phyloP scores from a whole-genome alignment of 2,113 vertebrate species.

The Nycticebus coucang region DNA sequence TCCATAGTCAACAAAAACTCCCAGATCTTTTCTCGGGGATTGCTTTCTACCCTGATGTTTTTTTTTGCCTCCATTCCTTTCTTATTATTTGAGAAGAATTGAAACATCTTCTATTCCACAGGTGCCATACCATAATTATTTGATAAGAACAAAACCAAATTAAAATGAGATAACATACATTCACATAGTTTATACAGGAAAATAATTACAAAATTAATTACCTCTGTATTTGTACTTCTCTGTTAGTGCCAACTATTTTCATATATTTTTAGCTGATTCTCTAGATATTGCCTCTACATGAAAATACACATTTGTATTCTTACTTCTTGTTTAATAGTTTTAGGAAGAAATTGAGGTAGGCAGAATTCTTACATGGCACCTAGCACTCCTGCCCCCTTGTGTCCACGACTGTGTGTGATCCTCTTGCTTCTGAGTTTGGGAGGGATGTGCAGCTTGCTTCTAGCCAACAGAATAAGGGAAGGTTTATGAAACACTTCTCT shows the following conservation, averaged over 20 bases:
- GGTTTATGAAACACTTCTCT: not conserved
- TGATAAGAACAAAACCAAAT: constrained; percentile 52
- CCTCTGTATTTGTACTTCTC: not conserved
- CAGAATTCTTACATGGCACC: not conserved
- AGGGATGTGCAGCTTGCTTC: not conserved
- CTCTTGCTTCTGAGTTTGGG: not conserved
- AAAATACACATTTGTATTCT: not conserved
- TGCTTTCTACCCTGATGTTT: not conserved
- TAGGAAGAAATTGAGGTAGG: not conserved
- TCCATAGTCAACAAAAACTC: not conserved
- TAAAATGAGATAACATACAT: not conserved
- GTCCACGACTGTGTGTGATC: not conserved
- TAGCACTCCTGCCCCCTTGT: not conserved
- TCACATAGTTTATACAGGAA: not conserved
- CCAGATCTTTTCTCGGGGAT: not conserved
- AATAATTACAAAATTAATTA: constrained; percentile 42
- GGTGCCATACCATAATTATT: not conserved
- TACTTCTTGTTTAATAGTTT: not conserved
- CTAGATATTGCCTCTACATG: not conserved
- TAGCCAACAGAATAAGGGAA: not conserved
- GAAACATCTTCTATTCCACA: not conserved
- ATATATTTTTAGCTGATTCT: not conserved
- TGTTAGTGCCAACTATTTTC: not conserved
- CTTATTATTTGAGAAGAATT: constrained; percentile 12
- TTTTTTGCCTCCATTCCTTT: constrained; percentile 20